A percentile compares a stretch with the other conserved stretches of the same genome.
phyloP scores from a whole-genome alignment of 2,888 invertebrate genomes.

The Capitulum mitella region DNA sequence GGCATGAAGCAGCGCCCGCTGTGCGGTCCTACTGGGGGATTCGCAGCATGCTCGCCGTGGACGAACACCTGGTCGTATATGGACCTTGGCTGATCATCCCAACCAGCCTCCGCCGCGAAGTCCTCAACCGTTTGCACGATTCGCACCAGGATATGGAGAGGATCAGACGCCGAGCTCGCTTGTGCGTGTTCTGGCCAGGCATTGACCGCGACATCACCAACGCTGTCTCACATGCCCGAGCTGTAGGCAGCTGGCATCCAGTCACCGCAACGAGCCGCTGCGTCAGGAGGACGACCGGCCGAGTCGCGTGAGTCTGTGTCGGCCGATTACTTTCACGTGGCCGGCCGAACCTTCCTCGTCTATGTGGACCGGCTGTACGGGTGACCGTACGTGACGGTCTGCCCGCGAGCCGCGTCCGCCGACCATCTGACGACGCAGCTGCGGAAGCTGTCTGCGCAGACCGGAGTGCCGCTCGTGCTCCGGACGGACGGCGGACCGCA shows the following conservation, averaged over 20 bases:
- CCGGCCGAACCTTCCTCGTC: conserved; percentile 27
- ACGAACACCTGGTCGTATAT: conserved; percentile 32
- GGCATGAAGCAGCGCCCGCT: background rate
- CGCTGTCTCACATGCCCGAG: background rate
- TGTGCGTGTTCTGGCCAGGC: conserved; percentile 32
- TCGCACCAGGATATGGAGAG: conserved; percentile 31
- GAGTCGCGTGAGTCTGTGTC: conserved; percentile 23
- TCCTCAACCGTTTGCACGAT: conserved; percentile 30
- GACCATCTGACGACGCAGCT: background rate
- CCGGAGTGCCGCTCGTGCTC: conserved; percentile 25
- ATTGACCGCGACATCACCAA: conserved; percentile 32
- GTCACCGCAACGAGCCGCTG: conserved; percentile 21
- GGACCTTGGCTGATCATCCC: conserved; percentile 35
- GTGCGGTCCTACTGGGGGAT: conserved; percentile 26
- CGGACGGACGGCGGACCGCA: conserved; percentile 28
- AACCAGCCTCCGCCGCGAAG: conserved; percentile 8
- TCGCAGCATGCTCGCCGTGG: conserved; percentile 28
- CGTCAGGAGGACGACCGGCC: conserved; percentile 23
- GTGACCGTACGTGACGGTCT: conserved; percentile 25
- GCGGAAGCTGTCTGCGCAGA: background rate
- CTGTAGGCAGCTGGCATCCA: conserved; percentile 20
- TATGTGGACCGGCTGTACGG: conserved; percentile 28
- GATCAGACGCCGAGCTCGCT: conserved; percentile 33
- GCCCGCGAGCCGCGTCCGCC: conserved; percentile 10
- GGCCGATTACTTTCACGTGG: conserved; percentile 28